phyloP scores from a whole-genome alignment of 1,140 invertebrate species.

The Drosophila azteca region DNA sequence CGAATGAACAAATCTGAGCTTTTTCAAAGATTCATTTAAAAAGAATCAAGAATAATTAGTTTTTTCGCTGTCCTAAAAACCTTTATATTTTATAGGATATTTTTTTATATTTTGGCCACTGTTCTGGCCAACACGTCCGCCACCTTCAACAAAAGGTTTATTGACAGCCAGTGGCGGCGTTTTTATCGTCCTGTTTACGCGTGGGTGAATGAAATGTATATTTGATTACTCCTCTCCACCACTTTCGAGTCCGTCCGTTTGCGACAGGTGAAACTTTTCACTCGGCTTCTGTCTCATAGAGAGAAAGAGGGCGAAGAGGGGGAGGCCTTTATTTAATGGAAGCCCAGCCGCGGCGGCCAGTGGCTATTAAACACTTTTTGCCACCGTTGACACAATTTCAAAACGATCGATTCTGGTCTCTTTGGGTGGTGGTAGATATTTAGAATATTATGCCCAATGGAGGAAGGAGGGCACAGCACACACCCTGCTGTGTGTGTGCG shows the following conservation, averaged over 20 bases:
- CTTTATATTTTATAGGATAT: background rate
- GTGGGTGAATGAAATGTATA: conserved; percentile 23
- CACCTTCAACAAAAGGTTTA: conserved; percentile 12
- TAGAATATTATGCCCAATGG: conserved; percentile 27
- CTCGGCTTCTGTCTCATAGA: conserved; percentile 38
- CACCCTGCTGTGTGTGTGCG: too few species aligned
- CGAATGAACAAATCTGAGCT: too few species aligned
- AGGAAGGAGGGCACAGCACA: conserved; percentile 5
- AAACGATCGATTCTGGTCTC: conserved; percentile 57
- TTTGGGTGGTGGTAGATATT: conserved; percentile 7
- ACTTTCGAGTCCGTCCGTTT: conserved; percentile 11
- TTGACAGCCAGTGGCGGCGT: conserved; percentile 26
- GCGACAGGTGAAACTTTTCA: conserved; percentile 65
- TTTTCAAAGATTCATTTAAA: too few species aligned
- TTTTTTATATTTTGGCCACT: conserved; percentile 1
- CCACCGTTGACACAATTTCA: conserved; percentile 59
- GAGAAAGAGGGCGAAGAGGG: background rate
- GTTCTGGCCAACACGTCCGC: conserved; percentile 12
- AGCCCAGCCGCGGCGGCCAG: conserved; percentile 15
- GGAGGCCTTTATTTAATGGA: conserved; percentile 37
- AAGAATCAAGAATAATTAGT: too few species aligned
- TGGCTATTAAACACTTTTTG: conserved; percentile 39
- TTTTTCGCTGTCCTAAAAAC: too few species aligned
- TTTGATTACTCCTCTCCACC: conserved; percentile 13
- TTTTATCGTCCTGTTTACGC: conserved; percentile 48